Conservation (phyloP, 2,888 invertebrate genomes). For the Quadriops clusia region DNA sequence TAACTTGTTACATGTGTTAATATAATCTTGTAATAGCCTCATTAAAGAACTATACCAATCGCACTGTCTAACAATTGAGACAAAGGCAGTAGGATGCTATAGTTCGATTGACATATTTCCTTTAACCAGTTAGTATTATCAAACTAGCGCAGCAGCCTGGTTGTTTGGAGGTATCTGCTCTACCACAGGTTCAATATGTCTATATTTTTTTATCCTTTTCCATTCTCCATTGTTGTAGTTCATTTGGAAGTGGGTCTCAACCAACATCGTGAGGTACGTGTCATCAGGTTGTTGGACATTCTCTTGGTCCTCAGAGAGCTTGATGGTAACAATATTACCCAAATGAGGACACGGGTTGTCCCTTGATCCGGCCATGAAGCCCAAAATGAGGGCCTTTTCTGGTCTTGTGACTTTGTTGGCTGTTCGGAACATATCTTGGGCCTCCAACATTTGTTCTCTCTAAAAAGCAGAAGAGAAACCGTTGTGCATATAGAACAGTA, state of each 20-base stretch:
- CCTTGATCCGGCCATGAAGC: conserved; percentile 97
- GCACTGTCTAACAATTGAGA: too few species aligned
- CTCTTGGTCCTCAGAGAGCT: conserved; percentile 85
- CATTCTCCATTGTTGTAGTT: conserved; percentile 97
- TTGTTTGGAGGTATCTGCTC: conserved; percentile 31
- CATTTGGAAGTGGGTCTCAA: conserved; percentile 96
- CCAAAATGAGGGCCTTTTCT: conserved; percentile 93
- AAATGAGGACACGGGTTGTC: conserved; percentile 96
- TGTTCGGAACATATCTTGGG: conserved; percentile 93
- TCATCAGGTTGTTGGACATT: conserved; percentile 79
- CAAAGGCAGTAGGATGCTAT: too few species aligned
- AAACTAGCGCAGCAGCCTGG: conserved; percentile 26
- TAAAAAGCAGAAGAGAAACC: too few species aligned
- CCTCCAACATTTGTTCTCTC: conserved; percentile 93
- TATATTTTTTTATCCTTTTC: conserved; percentile 86
- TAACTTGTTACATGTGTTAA: too few species aligned
- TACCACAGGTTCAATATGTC: conserved; percentile 50
- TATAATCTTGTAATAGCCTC: too few species aligned
- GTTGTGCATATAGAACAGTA: conserved; percentile 11
- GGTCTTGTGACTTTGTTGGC: conserved; percentile 93
- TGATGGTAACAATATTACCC: conserved; percentile 92
- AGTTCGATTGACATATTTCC: background rate
- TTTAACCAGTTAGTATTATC: too few species aligned
- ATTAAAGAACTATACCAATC: too few species aligned
- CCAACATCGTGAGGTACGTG: conserved; percentile 62